A percentile compares a stretch with the other conserved stretches of the same genome.
Evolutionary conservation across 2,113 vertebrate species (phyloP).

Genomic region (Barnardius zonarius): DNA sequence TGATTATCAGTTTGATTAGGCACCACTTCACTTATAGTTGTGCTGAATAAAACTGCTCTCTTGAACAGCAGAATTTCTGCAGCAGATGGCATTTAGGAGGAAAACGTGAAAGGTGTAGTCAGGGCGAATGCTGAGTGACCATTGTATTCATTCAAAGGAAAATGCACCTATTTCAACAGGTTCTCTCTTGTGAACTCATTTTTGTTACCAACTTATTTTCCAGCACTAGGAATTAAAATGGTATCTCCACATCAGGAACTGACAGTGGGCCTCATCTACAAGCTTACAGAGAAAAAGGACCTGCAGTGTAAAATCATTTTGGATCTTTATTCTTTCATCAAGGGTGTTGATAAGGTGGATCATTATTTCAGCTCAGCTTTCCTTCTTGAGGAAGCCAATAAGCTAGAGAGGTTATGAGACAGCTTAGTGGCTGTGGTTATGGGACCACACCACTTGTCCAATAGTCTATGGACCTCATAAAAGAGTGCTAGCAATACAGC

Average conservation of each 20-base stretch:
- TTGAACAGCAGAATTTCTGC: constrained; percentile 29
- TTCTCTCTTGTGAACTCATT: neutral
- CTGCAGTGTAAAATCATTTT: neutral
- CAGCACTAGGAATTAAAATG: neutral
- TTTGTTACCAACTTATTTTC: neutral
- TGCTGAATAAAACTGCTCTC: constrained; percentile 28
- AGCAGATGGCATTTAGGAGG: constrained; percentile 30
- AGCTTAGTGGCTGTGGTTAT: neutral
- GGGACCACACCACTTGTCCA: neutral
- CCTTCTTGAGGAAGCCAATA: neutral
- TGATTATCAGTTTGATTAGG: constrained; percentile 14
- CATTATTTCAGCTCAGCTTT: neutral
- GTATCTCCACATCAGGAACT: neutral
- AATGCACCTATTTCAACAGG: neutral
- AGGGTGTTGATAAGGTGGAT: neutral
- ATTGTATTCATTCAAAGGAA: neutral
- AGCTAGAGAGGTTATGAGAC: neutral
- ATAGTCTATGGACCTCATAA: rapidly evolving
- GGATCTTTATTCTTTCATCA: neutral
- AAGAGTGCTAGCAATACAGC: neutral
- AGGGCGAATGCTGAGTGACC: neutral
- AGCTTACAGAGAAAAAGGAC: neutral
- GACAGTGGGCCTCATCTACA: neutral
- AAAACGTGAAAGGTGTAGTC: neutral
- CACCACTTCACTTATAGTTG: constrained; percentile 31